Percentiles rank a stretch among this genome's conserved stretches.
Conservation (phyloP, 2,113 vertebrate species). For the Sitta europaea region DNA sequence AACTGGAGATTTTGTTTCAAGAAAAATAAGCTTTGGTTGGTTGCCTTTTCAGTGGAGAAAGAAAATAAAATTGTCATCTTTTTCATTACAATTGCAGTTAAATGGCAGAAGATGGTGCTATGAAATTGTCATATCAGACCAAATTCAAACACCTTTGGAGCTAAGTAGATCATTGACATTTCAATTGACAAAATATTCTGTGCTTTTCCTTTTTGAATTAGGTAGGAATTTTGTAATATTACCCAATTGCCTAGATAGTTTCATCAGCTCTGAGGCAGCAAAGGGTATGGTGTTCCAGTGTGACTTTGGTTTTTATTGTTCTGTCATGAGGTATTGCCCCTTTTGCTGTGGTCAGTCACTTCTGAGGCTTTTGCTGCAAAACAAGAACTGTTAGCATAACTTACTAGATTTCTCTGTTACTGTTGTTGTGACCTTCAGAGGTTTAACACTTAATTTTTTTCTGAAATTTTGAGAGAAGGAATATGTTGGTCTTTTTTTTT, state of each 20-base stretch:
- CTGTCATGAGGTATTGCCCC: neutral
- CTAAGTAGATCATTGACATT: neutral
- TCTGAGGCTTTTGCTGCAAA: neutral
- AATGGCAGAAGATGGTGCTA: neutral
- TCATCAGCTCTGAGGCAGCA: neutral
- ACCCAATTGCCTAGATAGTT: neutral
- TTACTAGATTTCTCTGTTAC: neutral
- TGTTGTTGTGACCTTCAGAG: neutral
- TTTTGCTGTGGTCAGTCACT: neutral
- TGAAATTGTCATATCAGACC: neutral
- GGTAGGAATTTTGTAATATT: neutral
- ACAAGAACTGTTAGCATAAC: neutral
- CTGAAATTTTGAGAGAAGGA: neutral
- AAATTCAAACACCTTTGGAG: neutral
- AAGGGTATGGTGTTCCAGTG: neutral
- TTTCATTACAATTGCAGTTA: neutral
- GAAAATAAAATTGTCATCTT: neutral
- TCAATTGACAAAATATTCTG: neutral
- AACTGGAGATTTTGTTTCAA: neutral
- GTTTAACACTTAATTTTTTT: neutral
- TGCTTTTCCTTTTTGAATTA: neutral
- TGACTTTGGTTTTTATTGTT: neutral
- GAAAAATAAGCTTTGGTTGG: neutral
- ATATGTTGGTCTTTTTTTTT: neutral
- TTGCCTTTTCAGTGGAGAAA: neutral